A percentile compares a stretch with the other conserved stretches of the same genome.
Evolutionary conservation across 1,140 invertebrate genomes (phyloP).

Genomic region (Belonocnema kinseyi): DNA sequence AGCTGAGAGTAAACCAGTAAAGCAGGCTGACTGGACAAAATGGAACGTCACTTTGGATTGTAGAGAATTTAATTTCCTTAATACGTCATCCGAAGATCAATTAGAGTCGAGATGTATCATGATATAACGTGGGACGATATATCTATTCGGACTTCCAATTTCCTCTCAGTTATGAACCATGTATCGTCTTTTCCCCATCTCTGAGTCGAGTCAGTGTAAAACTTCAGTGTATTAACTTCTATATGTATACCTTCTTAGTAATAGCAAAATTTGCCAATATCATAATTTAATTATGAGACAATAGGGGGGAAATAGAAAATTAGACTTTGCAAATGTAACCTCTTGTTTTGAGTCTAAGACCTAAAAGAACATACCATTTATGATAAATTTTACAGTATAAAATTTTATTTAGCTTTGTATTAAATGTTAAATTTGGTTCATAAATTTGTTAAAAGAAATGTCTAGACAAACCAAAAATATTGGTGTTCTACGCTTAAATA

Average conservation of each 20-base stretch:
- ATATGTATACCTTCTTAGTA: not conserved
- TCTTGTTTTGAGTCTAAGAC: too few species aligned
- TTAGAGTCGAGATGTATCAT: conserved; percentile 51
- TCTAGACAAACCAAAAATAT: too few species aligned
- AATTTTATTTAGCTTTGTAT: too few species aligned
- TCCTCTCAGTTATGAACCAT: conserved; percentile 15
- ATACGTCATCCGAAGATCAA: conserved; percentile 59
- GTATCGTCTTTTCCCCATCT: conserved; percentile 11
- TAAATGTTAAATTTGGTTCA: too few species aligned
- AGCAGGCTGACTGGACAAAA: conserved; percentile 16
- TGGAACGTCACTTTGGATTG: conserved; percentile 39
- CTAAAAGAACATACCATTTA: too few species aligned
- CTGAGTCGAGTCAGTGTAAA: not conserved
- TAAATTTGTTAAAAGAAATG: too few species aligned
- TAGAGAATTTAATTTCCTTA: conserved; percentile 63
- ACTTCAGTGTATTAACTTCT: not conserved
- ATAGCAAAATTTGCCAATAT: too few species aligned
- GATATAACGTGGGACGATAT: conserved; percentile 22
- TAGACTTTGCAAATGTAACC: too few species aligned
- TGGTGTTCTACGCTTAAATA: too few species aligned
- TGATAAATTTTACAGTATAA: too few species aligned
- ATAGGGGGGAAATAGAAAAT: too few species aligned
- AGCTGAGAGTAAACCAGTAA: not conserved
- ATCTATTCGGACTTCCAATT: conserved; percentile 1
- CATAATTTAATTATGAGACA: too few species aligned